Evolutionary conservation across 1,140 invertebrate species (phyloP).

Genomic region (Sipha flava): DNA sequence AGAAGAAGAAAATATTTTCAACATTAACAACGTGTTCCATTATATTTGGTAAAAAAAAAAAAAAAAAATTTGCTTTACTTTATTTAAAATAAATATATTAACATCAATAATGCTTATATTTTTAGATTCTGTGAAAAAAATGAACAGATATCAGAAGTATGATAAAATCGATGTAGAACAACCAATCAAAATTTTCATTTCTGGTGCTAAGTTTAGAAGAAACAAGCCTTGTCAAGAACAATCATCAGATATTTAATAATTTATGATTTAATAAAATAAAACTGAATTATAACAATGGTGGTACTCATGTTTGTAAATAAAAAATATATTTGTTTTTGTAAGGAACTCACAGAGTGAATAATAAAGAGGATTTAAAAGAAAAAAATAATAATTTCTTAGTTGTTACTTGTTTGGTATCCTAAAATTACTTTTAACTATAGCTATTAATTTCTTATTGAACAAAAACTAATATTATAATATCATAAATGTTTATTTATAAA

Average conservation of each 20-base stretch:
- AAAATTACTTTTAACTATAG: neutral
- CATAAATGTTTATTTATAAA: neutral
- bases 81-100: neutral
- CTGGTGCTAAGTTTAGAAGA: neutral
- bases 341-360: neutral
- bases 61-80: too few relatives aligned
- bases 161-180: neutral
- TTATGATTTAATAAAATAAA: neutral
- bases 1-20: neutral
- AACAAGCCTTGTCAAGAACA: neutral
- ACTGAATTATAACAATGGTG: neutral
- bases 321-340: neutral
- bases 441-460: neutral
- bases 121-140: neutral
- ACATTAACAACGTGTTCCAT: neutral
- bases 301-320: neutral
- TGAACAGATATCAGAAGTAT: neutral
- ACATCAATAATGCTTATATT: neutral
- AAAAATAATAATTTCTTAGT: neutral
- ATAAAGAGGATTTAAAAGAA: neutral
- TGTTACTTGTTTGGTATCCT: neutral
- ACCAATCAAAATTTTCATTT: neutral
- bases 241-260: neutral
- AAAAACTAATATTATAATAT: neutral
- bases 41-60: neutral